Base-by-base conservation (phyloP, 2,113 vertebrate genomes). In the Lepus timidus region DNA sequence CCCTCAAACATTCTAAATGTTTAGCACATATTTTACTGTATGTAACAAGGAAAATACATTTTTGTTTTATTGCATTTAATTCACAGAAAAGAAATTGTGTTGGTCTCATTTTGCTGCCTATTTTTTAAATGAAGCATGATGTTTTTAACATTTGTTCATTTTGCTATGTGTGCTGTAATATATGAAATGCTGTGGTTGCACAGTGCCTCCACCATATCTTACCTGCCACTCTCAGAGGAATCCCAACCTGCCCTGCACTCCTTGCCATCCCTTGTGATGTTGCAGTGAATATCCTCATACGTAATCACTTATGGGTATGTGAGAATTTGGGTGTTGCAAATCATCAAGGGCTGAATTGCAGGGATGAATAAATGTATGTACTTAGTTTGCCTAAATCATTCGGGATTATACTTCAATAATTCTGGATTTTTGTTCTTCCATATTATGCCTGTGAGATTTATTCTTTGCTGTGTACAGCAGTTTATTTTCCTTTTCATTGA, bases 221-320 rank as follows among this genome's bases (percentile, higher is more conserved):
- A 81, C 2, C 14, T 68, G 39, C 25, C 14, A 23, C 5, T 78
- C n/a, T n/a, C 10, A 36, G 25, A 44, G 9, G 31, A 73, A 39
- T 62, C 1, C 14, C 33, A 31, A n/a, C 22, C 27, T 65, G 13
- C 27, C 75, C 67, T 25, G 11, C 49, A 27, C 1, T 58, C 39
- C 14, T 52, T 33, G 25, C 13, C 5, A n/a, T n/a, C 4, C 1
- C 1, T 3, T 9, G 0, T 55, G 39, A 49, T 75, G 3, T 2
- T n/a, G 5, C 12, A 6, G 0, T 11, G 36, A 52, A 39, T 20
- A 71, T 71, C 23, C 39, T 80, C 75, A 7, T 11, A 23, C 25
- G 51, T 78, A n/a, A 17, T 81, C 36, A 22, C 6, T 73, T 71
- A 58, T 61, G 31, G 51, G 84, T 22, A 0, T 20, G 1, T 71